A percentile compares a stretch with the other conserved stretches of the same genome.
These are phyloP conservation scores for Cybosia mesomella DNA, from an alignment of 2,888 invertebrate species.

Conservation along the genomic window DNA sequence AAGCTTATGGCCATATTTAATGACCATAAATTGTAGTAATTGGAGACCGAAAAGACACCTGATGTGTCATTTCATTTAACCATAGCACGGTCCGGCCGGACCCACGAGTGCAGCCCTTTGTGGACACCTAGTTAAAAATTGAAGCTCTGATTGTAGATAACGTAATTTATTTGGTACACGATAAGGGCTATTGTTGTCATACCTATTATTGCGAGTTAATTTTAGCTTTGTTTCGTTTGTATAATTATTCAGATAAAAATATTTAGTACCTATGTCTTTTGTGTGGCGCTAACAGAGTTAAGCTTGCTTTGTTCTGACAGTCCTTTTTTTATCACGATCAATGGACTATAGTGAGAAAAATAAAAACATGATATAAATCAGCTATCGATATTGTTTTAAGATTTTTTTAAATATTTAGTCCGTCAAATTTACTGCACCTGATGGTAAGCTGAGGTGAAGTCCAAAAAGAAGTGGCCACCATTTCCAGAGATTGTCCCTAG, in stretches of 20 bases:
- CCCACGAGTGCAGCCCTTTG: slow-evolving; percentile 7
- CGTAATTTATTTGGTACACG: slow-evolving; percentile 27
- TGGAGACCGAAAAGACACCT: slow-evolving; percentile 39
- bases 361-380: not conserved
- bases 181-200: slow-evolving; percentile 15
- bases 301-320: slow-evolving; percentile 8
- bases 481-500: no score
- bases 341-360: not conserved
- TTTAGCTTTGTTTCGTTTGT: slow-evolving; percentile 19
- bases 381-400: no score
- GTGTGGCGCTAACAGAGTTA: not conserved
- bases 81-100: slow-evolving; percentile 10
- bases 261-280: not conserved
- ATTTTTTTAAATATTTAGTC: no score
- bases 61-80: slow-evolving; percentile 42
- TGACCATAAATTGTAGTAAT: slow-evolving; percentile 55
- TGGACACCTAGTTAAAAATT: slow-evolving; percentile 35
- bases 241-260: slow-evolving; percentile 13
- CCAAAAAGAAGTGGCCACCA: no score
- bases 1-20: slow-evolving; percentile 47
- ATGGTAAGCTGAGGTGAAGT: no score
- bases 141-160: slow-evolving; percentile 36
- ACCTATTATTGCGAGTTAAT: slow-evolving; percentile 20
- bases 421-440: no score
- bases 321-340: not conserved